These are phyloP conservation scores for Scolanthus callimorphus DNA, from an alignment of 92 coral and sea anemone genomes.

Conservation along the genomic window DNA sequence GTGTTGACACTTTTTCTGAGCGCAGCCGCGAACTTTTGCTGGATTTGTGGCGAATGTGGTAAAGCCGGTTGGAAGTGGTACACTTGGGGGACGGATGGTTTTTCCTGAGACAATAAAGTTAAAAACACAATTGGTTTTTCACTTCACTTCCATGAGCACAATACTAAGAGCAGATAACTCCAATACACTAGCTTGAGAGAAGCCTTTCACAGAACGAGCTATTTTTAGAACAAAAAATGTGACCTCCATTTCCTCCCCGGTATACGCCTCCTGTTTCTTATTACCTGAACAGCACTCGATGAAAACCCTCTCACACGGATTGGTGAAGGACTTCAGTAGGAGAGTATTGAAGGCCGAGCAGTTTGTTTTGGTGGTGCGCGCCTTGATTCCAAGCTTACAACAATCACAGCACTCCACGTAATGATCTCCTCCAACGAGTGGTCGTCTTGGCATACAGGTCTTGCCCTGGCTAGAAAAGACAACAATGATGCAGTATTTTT, in stretches of 20 bases:
- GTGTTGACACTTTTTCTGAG: constrained; percentile 27
- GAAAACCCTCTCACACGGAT: constrained; percentile 42
- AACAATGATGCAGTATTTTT: too few relatives aligned
- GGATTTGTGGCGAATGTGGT: not conserved
- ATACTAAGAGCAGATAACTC: too few relatives aligned
- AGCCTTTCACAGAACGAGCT: too few relatives aligned
- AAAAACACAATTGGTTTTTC: too few relatives aligned
- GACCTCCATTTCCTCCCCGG: too few relatives aligned
- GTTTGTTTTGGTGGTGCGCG: constrained; percentile 18
- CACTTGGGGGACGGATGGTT: too few relatives aligned
- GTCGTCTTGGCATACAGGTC: constrained; percentile 45
- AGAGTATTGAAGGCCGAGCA: constrained; percentile 6
- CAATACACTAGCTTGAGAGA: too few relatives aligned
- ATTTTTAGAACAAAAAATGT: too few relatives aligned
- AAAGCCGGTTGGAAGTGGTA: too few relatives aligned
- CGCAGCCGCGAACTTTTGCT: not conserved
- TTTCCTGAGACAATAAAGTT: too few relatives aligned
- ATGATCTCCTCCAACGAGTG: constrained; percentile 64
- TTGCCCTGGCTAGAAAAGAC: constrained; percentile 43
- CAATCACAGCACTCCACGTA: constrained; percentile 81
- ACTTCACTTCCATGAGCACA: too few relatives aligned
- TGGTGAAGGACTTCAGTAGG: not conserved
- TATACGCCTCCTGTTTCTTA: too few relatives aligned
- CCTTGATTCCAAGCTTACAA: constrained; percentile 64
- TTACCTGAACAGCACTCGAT: constrained; percentile 59